Percentiles rank a stretch among this genome's conserved stretches.
Conservation (phyloP, 37 sponge, comb jelly and placozoan genomes). For the Aplysina aerophoba region DNA sequence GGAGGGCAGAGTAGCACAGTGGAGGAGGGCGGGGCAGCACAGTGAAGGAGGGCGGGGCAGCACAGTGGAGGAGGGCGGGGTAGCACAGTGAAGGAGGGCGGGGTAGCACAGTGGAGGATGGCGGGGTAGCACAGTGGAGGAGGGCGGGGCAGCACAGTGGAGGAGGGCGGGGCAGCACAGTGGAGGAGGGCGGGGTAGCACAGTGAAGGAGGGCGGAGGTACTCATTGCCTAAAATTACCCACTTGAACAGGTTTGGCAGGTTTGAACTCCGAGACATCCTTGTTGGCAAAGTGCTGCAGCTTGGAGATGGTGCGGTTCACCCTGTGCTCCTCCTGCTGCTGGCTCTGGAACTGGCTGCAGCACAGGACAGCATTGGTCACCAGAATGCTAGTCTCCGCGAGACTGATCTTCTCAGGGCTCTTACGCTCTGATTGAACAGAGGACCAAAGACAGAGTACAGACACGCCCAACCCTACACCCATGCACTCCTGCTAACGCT, state of each 20-base stretch:
- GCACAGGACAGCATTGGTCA: neutral
- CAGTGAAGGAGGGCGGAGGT: neutral
- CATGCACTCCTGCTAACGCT: neutral
- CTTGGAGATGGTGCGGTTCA: neutral
- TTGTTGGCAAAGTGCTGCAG: constrained; percentile 32
- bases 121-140: neutral
- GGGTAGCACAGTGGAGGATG: no score
- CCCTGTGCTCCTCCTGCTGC: neutral
- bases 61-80: no score
- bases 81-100: no score
- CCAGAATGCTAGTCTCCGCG: neutral
- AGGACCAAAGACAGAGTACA: neutral
- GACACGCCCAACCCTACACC: neutral
- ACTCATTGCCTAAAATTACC: no score
- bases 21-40: neutral
- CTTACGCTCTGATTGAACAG: neutral
- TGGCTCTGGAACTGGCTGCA: constrained; percentile 10
- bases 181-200: neutral
- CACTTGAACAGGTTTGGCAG: no score
- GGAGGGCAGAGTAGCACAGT: neutral
- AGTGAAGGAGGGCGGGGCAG: no score
- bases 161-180: neutral
- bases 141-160: no score
- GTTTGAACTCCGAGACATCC: neutral
- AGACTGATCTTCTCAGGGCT: constrained; percentile 19